Evolutionary conservation across 2,888 invertebrate species (phyloP), one percentile per base, ranked within the genome.

Genomic region (Diplazon laetatorius): DNA sequence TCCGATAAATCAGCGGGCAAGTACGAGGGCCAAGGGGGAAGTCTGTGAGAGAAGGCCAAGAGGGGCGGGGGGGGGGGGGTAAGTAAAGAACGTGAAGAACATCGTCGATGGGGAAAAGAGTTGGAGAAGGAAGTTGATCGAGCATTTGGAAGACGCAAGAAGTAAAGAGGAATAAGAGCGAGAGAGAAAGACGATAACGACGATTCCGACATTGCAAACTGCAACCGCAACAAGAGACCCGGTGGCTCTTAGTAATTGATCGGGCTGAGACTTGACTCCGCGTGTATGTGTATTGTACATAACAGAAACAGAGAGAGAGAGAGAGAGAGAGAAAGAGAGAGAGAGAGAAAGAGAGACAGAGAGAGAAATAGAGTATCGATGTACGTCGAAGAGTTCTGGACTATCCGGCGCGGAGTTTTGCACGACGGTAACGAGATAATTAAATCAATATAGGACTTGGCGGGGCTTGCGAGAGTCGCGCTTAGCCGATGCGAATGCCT

Each of bases 381-480:
- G 37, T 65, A 50, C n/a, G 30, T 22, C 10, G 6, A 42, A 37
- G 66, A 50, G 44, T 73, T 60, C 59, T 74, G 50, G 65, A n/a
- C 78, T 78, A 77, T 82, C 76, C 65, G 72, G 68, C 60, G 77
- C 78, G 76, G 72, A 68, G 71, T 77, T 78, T 80, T 78, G 71
- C 74, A 65, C 75, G 46, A 62, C 70, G 65, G 78, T 83, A 81
- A 84, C 83, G 80, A 82, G 83, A 83, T 86, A 87, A 87, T 87
- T 84, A 85, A 87, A 87, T 87, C 84, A 84, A 85, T 85, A 84
- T 78, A 80, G 82, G 82, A 78, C 83, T 80, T 6, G 50, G n/a
- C 42, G 42, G 30, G 30, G 9, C 30, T 55, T 70, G 70, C 74
- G 30, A n/a, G n/a, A n/a, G 78, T 70, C 74, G 74, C 70, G 78